phyloP scores from a whole-genome alignment of 1,140 invertebrate genomes.

The Polyergus mexicanus region DNA sequence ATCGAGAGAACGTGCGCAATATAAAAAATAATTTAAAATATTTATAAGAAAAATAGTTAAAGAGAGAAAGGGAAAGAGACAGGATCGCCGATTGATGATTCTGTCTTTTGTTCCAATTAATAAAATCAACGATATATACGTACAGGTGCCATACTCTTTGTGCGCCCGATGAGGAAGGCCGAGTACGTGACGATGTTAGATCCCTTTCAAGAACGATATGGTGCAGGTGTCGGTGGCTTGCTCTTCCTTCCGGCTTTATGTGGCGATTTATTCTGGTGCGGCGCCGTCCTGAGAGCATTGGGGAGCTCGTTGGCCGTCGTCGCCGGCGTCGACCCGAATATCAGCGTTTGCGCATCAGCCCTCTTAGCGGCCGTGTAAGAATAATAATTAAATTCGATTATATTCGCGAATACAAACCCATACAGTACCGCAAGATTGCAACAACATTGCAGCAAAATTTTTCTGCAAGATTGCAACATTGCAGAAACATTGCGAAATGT shows the following conservation, averaged over 20 bases:
- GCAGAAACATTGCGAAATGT: no score
- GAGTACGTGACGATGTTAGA: conserved; percentile 96
- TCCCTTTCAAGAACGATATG: conserved; percentile 93
- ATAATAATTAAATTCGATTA: not conserved
- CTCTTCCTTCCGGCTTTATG: conserved; percentile 93
- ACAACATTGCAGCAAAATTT: no score
- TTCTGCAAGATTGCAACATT: no score
- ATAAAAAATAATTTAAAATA: no score
- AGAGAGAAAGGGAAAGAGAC: no score
- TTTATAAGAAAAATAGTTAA: no score
- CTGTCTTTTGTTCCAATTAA: not conserved
- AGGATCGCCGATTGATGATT: not conserved
- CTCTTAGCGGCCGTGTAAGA: conserved; percentile 81
- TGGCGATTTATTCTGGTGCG: conserved; percentile 93
- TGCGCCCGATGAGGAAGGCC: conserved; percentile 92
- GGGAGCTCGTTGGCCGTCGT: conserved; percentile 87
- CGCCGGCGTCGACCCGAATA: conserved; percentile 81
- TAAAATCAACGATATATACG: not conserved
- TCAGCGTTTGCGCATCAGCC: conserved; percentile 82
- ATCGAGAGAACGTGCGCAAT: not conserved
- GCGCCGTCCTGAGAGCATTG: conserved; percentile 92
- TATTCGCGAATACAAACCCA: no score
- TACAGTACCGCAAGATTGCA: no score
- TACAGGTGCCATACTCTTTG: conserved; percentile 92
- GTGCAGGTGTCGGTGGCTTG: conserved; percentile 92